Conservation (phyloP, 2,888 invertebrate species). For the Metallyticus violacea region DNA sequence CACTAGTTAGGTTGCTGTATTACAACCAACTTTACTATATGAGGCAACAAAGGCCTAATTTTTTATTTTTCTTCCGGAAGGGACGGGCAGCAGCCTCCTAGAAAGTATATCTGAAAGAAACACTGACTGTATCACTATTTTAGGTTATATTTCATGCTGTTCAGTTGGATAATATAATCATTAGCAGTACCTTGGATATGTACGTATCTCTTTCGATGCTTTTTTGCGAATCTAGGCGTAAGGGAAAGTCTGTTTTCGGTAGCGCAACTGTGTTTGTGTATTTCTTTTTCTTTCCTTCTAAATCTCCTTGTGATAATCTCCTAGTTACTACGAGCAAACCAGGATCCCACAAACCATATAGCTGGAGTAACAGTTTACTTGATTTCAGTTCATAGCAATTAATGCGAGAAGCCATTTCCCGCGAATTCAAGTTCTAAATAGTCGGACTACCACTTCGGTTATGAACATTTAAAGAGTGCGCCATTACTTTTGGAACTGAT, state of each 20-base stretch:
- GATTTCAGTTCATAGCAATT: background rate
- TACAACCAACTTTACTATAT: too few relatives aligned
- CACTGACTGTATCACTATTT: too few relatives aligned
- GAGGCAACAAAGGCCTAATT: too few relatives aligned
- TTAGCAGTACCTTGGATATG: conserved; percentile 52
- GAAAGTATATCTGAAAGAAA: too few relatives aligned
- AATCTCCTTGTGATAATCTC: background rate
- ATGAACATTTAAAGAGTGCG: too few relatives aligned
- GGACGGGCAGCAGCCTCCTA: too few relatives aligned
- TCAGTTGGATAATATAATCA: too few relatives aligned
- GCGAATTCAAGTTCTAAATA: background rate
- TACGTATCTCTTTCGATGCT: conserved; percentile 56
- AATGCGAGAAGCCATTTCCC: background rate
- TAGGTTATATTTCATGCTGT: too few relatives aligned
- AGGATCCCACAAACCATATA: background rate
- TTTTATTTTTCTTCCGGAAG: too few relatives aligned
- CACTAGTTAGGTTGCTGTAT: too few relatives aligned
- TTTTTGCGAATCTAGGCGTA: conserved; percentile 53
- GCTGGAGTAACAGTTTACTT: background rate
- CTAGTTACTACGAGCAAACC: background rate
- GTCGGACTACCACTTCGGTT: too few relatives aligned
- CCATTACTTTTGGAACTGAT: too few relatives aligned
- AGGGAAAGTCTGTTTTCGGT: conserved; percentile 65
- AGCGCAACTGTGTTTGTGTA: conserved; percentile 61
- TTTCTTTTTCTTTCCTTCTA: conserved; percentile 39